Evolutionary conservation across 2,888 invertebrate species (phyloP).

Genomic region (Drosophila anceps): DNA sequence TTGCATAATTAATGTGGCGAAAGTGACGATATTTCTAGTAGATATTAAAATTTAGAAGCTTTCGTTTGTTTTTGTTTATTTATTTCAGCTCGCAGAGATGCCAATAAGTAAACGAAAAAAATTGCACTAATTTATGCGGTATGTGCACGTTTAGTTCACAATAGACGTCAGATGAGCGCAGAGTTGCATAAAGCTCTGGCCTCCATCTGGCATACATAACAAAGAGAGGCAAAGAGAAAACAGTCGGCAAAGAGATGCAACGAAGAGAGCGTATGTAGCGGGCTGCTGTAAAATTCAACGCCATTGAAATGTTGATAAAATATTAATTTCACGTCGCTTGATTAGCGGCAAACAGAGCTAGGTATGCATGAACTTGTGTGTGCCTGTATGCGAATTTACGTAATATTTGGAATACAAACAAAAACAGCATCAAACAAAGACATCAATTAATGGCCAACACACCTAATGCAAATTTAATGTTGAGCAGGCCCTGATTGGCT

Average conservation of each 20-base stretch:
- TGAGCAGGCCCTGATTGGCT: background rate
- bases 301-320: slow-evolving; percentile 39
- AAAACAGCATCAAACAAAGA: background rate
- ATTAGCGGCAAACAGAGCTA: slow-evolving; percentile 13
- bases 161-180: slow-evolving; percentile 60
- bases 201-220: slow-evolving; percentile 12
- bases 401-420: slow-evolving; percentile 34
- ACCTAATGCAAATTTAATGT: slow-evolving; percentile 18
- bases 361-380: background rate
- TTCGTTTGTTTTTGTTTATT: slow-evolving; percentile 9
- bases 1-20: slow-evolving; percentile 68
- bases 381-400: slow-evolving; percentile 24
- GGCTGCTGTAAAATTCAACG: slow-evolving; percentile 32
- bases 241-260: slow-evolving; percentile 14
- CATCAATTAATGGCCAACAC: background rate
- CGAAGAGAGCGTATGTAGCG: slow-evolving; percentile 42
- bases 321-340: slow-evolving; percentile 35
- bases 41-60: slow-evolving; percentile 55
- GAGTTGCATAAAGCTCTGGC: slow-evolving; percentile 51
- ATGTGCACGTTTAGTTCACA: slow-evolving; percentile 45
- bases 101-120: slow-evolving; percentile 50
- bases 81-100: slow-evolving; percentile 20
- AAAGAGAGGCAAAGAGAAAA: slow-evolving; percentile 12
- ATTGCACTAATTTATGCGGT: slow-evolving; percentile 53
- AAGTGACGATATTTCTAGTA: slow-evolving; percentile 15